Evolutionary conservation across 2,888 invertebrate species (phyloP), one percentile per base, ranked within the genome.

Genomic region (Aricia artaxerxes): DNA sequence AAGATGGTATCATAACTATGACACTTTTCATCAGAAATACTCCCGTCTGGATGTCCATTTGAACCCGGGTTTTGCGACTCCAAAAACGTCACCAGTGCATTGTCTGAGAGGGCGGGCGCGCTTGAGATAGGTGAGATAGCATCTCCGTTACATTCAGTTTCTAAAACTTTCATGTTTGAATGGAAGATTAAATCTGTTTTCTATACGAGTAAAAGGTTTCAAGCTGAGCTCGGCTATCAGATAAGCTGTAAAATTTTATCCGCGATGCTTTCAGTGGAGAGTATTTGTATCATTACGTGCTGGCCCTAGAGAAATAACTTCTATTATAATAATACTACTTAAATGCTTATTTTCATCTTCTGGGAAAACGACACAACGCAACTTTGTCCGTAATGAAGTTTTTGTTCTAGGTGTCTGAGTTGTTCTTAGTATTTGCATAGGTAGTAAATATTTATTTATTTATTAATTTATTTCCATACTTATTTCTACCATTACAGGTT

Each of bases 231-330:
- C 53, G 76, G 76, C 53, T 76, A 76, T 76, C 76, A 53, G 76
- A 76, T 76, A 57, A 76, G 76, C 76, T 76, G 31, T 76, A 76
- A 76, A 76, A 76, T 76, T 76, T 76, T 76, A 76, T 76, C 76
- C 31, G 16, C 35, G 57, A 76, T 16, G 24, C 76, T 76, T 76
- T 76, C 53, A 53, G 53, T 76, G 53, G 16, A 57, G 49, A 57
- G 76, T 13, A 76, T 57, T 76, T 76, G 76, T 53, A 76, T 76
- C 76, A 76, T 76, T 76, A 76, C 31, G 31, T 31, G 35, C n/a
- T 44, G n/a, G 44, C 44, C 73, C 44, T n/a, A 24, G 40, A 44
- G 73, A 73, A 40, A 69, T 69, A 69, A 69, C 69, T 69, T 69
- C 69, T 69, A 69, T 69, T 35, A 38, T 69, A 69, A 69, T 38